These are phyloP conservation scores for Tachysurus vachellii DNA, from an alignment of 2,113 vertebrate species.

Conservation along the genomic window DNA sequence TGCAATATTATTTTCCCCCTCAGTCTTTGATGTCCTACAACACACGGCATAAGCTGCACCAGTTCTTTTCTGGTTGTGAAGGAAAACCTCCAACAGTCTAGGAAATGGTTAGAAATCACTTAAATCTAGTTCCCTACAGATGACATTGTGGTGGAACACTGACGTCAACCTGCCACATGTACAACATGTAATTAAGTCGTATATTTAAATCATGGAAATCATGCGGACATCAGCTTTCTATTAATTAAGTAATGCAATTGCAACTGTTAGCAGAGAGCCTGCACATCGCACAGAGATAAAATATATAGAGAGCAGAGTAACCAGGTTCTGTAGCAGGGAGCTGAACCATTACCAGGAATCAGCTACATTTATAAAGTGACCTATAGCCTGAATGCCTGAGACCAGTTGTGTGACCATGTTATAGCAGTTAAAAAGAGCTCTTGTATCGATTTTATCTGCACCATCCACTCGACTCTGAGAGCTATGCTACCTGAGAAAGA, in stretches of 20 bases:
- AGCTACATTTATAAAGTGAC: no score
- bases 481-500: background rate
- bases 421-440: background rate
- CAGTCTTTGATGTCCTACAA: background rate
- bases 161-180: background rate
- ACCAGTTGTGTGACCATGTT: background rate
- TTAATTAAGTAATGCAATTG: background rate
- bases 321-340: no score
- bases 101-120: background rate
- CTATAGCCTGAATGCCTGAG: no score
- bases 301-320: background rate
- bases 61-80: background rate
- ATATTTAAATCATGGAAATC: background rate
- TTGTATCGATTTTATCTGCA: background rate
- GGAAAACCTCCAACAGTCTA: background rate
- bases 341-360: no score
- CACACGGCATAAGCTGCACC: background rate
- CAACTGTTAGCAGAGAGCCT: background rate
- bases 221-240: background rate
- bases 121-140: background rate
- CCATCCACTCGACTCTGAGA: background rate
- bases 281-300: background rate
- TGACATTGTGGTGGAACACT: background rate
- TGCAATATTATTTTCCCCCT: background rate
- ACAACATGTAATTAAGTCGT: background rate